phyloP scores from a whole-genome alignment of 2,888 invertebrate genomes.

The Elysia crispata region DNA sequence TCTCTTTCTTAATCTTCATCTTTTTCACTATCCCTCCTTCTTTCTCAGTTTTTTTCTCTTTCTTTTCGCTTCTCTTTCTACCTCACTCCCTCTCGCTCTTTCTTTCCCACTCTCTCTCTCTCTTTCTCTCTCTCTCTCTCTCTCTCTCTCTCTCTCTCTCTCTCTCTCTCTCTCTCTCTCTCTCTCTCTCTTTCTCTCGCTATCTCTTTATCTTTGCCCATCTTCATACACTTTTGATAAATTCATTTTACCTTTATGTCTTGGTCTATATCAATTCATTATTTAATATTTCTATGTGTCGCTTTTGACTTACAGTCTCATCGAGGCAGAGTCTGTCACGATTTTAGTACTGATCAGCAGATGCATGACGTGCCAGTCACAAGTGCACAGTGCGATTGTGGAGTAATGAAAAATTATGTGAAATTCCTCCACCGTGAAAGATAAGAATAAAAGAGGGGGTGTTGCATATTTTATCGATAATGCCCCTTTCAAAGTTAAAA shows the following conservation, averaged over 20 bases:
- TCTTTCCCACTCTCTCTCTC: neutral
- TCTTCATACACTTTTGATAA: neutral
- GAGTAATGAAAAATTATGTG: too few species aligned
- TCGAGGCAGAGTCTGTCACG: too few species aligned
- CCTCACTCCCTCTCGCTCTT: neutral
- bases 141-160: neutral
- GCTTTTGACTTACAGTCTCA: too few species aligned
- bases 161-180: neutral
- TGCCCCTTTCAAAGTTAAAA: too few species aligned
- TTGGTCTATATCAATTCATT: neutral
- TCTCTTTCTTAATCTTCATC: conserved; percentile 53
- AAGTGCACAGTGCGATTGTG: too few species aligned
- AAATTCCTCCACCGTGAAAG: too few species aligned
- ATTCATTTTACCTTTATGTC: too few species aligned
- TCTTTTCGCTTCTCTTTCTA: neutral
- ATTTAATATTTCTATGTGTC: too few species aligned
- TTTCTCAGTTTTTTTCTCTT: neutral
- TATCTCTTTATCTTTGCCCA: neutral
- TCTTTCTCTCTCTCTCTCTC: neutral
- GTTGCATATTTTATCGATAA: too few species aligned
- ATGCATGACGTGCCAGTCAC: too few species aligned
- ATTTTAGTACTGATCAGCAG: too few species aligned
- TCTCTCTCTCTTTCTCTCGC: neutral
- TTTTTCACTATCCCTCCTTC: conserved; percentile 56
- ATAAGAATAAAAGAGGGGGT: too few species aligned